A percentile compares a stretch with the other conserved stretches of the same genome.
Evolutionary conservation across 2,888 invertebrate species (phyloP).

Genomic region (Dryobota labecula): DNA sequence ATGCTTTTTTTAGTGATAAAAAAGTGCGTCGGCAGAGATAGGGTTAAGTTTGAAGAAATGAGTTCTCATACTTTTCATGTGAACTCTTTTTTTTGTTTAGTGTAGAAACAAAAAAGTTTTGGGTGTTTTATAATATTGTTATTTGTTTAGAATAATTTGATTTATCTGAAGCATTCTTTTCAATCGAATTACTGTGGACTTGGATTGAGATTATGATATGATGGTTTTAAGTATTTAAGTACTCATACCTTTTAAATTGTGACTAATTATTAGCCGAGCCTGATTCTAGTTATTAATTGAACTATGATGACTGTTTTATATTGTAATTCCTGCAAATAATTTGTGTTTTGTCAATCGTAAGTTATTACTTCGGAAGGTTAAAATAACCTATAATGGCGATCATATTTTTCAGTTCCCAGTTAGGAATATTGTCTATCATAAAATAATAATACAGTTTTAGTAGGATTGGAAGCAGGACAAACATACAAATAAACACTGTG

Average conservation of each 20-base stretch:
- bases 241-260: too few species aligned
- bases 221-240: background rate
- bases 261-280: too few species aligned
- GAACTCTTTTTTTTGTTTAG: conserved; percentile 42
- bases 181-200: too few species aligned
- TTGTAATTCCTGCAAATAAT: background rate
- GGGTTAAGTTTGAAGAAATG: conserved; percentile 65
- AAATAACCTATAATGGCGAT: background rate
- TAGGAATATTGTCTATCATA: background rate
- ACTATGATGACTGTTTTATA: background rate
- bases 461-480: background rate
- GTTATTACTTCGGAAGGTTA: background rate
- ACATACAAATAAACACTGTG: background rate
- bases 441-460: background rate
- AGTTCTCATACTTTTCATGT: conserved; percentile 67
- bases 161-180: background rate
- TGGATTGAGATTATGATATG: background rate
- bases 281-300: background rate
- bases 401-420: background rate
- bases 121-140: conserved; percentile 4
- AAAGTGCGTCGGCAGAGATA: conserved; percentile 65
- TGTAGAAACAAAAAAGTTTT: conserved; percentile 17
- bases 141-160: conserved; percentile 18
- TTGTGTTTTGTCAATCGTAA: background rate
- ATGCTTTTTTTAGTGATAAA: conserved; percentile 75